Conservation (phyloP, 2,113 vertebrate genomes). For the Lepidothrix coronata region DNA sequence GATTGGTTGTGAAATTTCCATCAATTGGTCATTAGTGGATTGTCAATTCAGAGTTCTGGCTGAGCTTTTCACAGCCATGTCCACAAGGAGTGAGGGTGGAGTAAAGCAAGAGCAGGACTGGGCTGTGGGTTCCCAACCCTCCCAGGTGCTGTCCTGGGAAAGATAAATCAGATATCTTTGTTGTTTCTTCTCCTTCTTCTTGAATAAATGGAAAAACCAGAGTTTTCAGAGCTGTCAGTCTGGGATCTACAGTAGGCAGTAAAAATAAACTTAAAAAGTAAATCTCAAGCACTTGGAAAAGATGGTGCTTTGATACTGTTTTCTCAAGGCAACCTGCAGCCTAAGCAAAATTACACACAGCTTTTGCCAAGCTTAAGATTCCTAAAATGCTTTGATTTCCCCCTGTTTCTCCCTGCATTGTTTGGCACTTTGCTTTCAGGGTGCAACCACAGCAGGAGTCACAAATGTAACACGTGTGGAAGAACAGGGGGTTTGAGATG, state of each 20-base stretch:
- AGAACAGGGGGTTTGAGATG: background rate
- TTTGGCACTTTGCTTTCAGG: background rate
- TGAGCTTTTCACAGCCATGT: background rate
- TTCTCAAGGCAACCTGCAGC: background rate
- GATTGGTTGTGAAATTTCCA: conserved; percentile 15
- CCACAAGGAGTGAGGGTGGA: background rate
- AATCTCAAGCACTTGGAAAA: background rate
- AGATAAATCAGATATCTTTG: background rate
- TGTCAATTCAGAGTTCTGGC: background rate
- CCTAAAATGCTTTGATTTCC: background rate
- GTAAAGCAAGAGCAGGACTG: background rate
- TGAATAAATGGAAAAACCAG: background rate
- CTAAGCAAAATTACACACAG: conserved; percentile 4
- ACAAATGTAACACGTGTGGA: background rate
- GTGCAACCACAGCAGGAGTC: background rate
- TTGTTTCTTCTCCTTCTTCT: background rate
- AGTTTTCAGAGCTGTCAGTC: background rate
- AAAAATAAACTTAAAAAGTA: conserved; percentile 14
- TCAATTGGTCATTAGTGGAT: background rate
- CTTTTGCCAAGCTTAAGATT: background rate
- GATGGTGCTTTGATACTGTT: background rate
- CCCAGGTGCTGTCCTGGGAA: background rate
- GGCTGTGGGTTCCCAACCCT: background rate
- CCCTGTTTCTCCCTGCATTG: background rate
- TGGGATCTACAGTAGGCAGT: background rate